These are phyloP conservation scores for Sycon ciliatum DNA, from an alignment of 37 sponge, comb jelly and placozoan species.

Conservation along the genomic window DNA sequence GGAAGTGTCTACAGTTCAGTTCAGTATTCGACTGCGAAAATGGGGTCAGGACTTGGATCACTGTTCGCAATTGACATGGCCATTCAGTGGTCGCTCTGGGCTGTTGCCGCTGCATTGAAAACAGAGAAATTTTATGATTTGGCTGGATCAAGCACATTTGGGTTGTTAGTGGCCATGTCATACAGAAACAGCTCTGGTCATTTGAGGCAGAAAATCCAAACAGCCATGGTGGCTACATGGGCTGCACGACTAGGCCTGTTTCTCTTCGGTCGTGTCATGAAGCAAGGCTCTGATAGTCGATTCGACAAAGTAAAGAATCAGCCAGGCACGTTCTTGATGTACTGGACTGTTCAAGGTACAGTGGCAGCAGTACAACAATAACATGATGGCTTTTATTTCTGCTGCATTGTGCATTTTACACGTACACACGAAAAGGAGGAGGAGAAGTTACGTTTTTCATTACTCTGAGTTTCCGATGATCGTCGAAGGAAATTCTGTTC, in stretches of 20 bases:
- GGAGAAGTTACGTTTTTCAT: too few relatives aligned
- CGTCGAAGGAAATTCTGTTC: too few relatives aligned
- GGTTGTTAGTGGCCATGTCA: slow-evolving; percentile 45
- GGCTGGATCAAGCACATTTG: slow-evolving; percentile 65
- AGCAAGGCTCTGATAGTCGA: slow-evolving; percentile 62
- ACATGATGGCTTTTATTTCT: too few relatives aligned
- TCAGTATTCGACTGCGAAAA: too few relatives aligned
- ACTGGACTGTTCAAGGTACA: slow-evolving; percentile 84
- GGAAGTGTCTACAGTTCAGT: too few relatives aligned
- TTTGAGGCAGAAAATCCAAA: slow-evolving; percentile 52
- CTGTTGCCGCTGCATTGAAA: slow-evolving; percentile 53
- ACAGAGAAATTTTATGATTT: slow-evolving; percentile 86
- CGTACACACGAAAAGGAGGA: too few relatives aligned
- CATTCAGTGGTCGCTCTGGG: slow-evolving; percentile 54
- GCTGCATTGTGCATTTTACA: too few relatives aligned
- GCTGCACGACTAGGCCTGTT: slow-evolving; percentile 73
- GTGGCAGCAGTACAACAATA: too few relatives aligned
- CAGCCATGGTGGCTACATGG: slow-evolving; percentile 58
- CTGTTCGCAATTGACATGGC: slow-evolving; percentile 35
- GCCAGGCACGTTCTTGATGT: slow-evolving; percentile 57
- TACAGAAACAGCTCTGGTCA: slow-evolving; percentile 18
- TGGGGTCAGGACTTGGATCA: slow-evolving; percentile 57
- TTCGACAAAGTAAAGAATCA: slow-evolving; percentile 65
- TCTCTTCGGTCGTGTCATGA: slow-evolving; percentile 60
- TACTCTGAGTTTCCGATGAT: too few relatives aligned